Percentiles rank a stretch among this genome's conserved stretches.
phyloP scores from a whole-genome alignment of 2,797 vertebrate genomes.

The Rhinella marina region DNA sequence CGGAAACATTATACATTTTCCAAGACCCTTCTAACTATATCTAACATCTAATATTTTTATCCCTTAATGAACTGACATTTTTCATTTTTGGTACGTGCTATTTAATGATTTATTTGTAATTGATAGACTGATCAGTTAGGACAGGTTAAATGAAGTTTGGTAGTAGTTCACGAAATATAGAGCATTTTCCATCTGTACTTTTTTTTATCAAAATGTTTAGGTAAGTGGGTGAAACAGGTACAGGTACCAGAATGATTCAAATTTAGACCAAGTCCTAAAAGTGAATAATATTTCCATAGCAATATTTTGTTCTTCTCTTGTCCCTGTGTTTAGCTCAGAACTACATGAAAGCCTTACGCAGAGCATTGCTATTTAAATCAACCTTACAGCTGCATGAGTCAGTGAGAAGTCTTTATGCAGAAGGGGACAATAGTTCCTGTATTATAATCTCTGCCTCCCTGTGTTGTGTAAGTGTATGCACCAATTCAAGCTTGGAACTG shows the following conservation, averaged over 20 bases:
- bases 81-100: no score
- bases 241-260: neutral
- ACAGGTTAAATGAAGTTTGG: no score
- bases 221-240: neutral
- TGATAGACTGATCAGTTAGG: no score
- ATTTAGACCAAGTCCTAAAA: neutral
- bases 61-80: no score
- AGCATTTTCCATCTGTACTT: no score
- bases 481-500: conserved; percentile 42
- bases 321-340: neutral
- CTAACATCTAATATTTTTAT: no score
- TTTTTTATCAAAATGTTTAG: neutral
- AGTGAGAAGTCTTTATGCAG: conserved; percentile 26
- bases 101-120: no score
- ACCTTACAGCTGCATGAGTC: conserved; percentile 22
- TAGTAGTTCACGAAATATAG: no score
- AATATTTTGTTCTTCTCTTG: neutral
- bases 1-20: no score
- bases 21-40: no score
- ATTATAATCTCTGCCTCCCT: conserved; percentile 27
- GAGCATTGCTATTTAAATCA: conserved; percentile 9
- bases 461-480: conserved; percentile 18
- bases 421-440: conserved; percentile 31
- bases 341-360: neutral
- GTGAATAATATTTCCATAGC: neutral